Evolutionary conservation across 1,140 invertebrate genomes (phyloP).

Genomic region (Venturia canescens): DNA sequence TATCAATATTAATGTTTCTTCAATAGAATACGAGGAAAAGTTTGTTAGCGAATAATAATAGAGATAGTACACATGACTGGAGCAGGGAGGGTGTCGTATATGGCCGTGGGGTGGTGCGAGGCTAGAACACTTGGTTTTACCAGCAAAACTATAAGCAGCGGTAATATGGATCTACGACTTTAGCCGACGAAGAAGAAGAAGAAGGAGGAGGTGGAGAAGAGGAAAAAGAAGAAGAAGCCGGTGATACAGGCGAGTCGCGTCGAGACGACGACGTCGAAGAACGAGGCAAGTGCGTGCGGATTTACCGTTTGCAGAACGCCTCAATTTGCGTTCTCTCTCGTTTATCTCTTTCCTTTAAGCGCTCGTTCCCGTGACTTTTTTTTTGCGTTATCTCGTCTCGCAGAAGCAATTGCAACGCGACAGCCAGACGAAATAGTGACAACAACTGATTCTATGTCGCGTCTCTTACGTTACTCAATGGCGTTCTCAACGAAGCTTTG

Average conservation of each 20-base stretch:
- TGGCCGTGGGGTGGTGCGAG: constrained; percentile 22
- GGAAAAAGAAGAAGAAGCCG: constrained; percentile 30
- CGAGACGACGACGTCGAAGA: constrained; percentile 21
- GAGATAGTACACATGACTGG: not conserved
- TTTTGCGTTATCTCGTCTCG: constrained; percentile 3
- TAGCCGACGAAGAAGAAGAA: not conserved
- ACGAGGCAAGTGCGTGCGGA: constrained; percentile 43
- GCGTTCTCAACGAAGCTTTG: not conserved
- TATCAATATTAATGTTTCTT: too few relatives aligned
- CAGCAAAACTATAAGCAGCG: constrained; percentile 35
- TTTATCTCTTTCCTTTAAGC: constrained; percentile 17
- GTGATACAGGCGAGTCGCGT: constrained; percentile 14
- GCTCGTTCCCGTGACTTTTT: constrained; percentile 32
- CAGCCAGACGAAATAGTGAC: not conserved
- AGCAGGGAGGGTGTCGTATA: too few relatives aligned
- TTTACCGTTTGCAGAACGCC: constrained; percentile 43
- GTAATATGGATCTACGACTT: constrained; percentile 16
- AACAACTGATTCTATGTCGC: not conserved
- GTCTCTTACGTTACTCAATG: not conserved
- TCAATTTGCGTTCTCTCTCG: constrained; percentile 29
- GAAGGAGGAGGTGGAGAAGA: constrained; percentile 25
- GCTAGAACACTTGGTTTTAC: constrained; percentile 19
- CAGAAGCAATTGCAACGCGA: constrained; percentile 22
- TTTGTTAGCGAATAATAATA: not conserved
- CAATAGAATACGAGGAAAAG: too few relatives aligned